Evolutionary conservation across 2,888 invertebrate species (phyloP).

Genomic region (Ligdia adustata): DNA sequence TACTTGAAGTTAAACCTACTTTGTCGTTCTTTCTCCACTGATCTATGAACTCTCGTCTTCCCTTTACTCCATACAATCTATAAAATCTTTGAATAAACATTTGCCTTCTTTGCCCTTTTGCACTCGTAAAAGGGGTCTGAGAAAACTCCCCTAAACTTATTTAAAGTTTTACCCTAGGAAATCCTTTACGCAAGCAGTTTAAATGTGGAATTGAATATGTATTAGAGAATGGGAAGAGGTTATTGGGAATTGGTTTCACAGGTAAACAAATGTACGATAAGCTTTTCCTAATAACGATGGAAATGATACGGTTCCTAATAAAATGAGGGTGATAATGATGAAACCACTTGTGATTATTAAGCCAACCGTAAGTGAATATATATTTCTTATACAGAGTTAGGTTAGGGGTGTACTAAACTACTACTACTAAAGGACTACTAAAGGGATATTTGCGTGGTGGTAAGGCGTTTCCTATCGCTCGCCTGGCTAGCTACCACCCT

Average conservation of each 20-base stretch:
- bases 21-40: conserved; percentile 33
- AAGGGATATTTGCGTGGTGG: too few species aligned
- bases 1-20: conserved; percentile 33
- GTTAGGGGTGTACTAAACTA: too few species aligned
- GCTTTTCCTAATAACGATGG: conserved; percentile 36
- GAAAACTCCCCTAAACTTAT: conserved; percentile 80
- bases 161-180: conserved; percentile 81
- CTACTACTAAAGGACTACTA: too few species aligned
- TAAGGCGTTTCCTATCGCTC: too few species aligned
- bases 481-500: too few species aligned
- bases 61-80: conserved; percentile 69
- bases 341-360: too few species aligned
- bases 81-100: conserved; percentile 82
- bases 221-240: conserved; percentile 65
- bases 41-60: conserved; percentile 51
- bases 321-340: too few species aligned
- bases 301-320: too few species aligned
- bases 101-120: conserved; percentile 79
- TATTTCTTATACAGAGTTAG: too few species aligned
- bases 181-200: conserved; percentile 79
- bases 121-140: conserved; percentile 79
- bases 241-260: conserved; percentile 54
- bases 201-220: conserved; percentile 78
- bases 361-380: too few species aligned
- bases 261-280: conserved; percentile 54